Evolutionary conservation across 2,113 vertebrate genomes (phyloP).

Genomic region (Melanerpes formicivorus): DNA sequence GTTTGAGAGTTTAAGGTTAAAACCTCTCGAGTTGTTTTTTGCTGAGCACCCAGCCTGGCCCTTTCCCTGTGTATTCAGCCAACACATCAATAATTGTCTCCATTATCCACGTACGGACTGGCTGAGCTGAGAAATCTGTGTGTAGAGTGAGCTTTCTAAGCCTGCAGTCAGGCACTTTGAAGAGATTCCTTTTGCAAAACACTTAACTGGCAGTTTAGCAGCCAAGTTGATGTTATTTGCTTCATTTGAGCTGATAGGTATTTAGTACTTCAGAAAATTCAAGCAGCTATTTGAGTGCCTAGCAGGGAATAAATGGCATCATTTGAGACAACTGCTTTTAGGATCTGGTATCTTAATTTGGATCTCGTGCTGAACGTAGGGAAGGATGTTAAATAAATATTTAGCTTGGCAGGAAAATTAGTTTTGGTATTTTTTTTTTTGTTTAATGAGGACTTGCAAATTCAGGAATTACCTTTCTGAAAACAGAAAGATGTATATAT

Average conservation of each 20-base stretch:
- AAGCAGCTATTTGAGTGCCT: background rate
- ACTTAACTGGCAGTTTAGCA: background rate
- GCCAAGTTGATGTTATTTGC: background rate
- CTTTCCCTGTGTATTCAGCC: background rate
- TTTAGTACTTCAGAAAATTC: slow-evolving; percentile 19
- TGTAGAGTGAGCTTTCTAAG: background rate
- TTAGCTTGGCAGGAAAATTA: background rate
- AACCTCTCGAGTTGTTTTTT: background rate
- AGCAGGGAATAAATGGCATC: background rate
- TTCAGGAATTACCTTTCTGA: background rate
- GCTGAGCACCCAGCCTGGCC: background rate
- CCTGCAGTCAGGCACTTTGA: background rate
- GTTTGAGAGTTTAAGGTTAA: background rate
- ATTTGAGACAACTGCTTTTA: slow-evolving; percentile 11
- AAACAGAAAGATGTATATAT: background rate
- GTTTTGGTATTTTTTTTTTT: background rate
- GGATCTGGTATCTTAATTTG: background rate
- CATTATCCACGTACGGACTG: background rate
- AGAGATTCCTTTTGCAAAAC: background rate
- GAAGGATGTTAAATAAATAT: background rate
- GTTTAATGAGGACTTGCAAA: background rate
- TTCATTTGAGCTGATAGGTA: slow-evolving; percentile 5
- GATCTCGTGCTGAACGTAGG: background rate
- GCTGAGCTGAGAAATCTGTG: background rate
- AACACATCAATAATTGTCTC: background rate